These are phyloP conservation scores for Perognathus longimembris DNA, from an alignment of 2,113 vertebrate species.

Conservation along the genomic window DNA sequence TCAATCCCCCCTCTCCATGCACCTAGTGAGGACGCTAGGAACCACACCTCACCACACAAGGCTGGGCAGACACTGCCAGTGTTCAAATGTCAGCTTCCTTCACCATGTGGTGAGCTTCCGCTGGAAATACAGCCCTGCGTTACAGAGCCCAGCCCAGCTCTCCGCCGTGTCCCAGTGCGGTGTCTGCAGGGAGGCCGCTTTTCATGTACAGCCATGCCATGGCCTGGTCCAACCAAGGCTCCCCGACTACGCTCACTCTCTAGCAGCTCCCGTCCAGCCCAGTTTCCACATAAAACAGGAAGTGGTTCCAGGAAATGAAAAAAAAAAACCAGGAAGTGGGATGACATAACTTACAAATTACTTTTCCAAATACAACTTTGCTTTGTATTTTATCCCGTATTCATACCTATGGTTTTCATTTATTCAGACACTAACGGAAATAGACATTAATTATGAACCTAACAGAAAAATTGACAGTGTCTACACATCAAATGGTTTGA, in stretches of 20 bases:
- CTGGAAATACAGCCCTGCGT: neutral
- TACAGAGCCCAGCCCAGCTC: neutral
- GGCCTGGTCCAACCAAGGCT: neutral
- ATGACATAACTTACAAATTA: neutral
- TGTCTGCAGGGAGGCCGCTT: neutral
- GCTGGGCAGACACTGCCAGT: neutral
- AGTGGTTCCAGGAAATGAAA: no score
- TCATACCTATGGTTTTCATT: neutral
- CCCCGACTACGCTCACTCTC: neutral
- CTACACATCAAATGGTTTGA: neutral
- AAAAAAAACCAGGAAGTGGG: neutral
- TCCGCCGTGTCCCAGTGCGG: neutral
- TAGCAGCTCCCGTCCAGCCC: neutral
- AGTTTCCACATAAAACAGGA: neutral
- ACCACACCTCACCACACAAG: neutral
- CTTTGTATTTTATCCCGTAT: neutral
- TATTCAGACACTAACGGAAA: neutral
- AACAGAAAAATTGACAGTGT: neutral
- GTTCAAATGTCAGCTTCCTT: neutral
- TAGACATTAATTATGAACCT: neutral
- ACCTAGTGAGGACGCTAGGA: neutral
- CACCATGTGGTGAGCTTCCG: neutral
- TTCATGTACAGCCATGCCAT: neutral
- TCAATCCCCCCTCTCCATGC: neutral
- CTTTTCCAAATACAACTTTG: slow-evolving; percentile 20